Base-by-base conservation (phyloP, 2,888 invertebrate genomes). In the Chironomus riparius region DNA sequence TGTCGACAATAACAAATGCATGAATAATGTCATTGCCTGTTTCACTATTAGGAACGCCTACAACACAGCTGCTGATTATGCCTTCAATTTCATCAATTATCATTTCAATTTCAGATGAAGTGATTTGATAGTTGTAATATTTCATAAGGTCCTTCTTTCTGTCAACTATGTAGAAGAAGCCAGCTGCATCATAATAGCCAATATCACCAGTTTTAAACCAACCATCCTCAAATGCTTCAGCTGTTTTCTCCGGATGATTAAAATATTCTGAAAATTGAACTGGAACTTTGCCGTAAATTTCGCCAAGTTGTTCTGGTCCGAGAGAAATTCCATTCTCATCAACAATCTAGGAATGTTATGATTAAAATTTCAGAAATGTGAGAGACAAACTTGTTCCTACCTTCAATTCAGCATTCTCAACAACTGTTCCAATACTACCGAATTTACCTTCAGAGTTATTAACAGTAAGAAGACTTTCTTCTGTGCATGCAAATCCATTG, bases 201-300 rank as follows among this genome's bases (percentile, higher is more conserved):
- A 83, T 78, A 78, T 84, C 84, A 4, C 83, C 84, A 21, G 83
- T 81, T 47, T 81, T 81, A 15, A 81, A 80, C 83, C 83, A 84
- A 62, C 82, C 83, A 68, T 84, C 81, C 77, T 83, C 82, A 70
- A 80, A 80, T 24, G 80, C 79, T 4, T 79, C 79, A 71, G 80
- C 80, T 7, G 82, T 81, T 72, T 81, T 82, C 5, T 70, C 47
- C 4, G 47, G 47, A 15, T 70, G 21, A 2, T 21, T 10, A 2
- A 70, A 1, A 70, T 70, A 70, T 1, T 48, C 70, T 2, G 15
- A 18, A 70, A 70, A 70, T 7, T 13, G 7, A 2, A 18, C 6
- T 2, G 7, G 47, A 47, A 15, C 21, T 22, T 13, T 70, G 3
- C 1, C 3, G 18, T 12, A 24, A 12, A 70, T 22, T 70, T 70